These are phyloP conservation scores for Eupithecia vulgata DNA, from an alignment of 2,888 invertebrate genomes.

Conservation along the genomic window DNA sequence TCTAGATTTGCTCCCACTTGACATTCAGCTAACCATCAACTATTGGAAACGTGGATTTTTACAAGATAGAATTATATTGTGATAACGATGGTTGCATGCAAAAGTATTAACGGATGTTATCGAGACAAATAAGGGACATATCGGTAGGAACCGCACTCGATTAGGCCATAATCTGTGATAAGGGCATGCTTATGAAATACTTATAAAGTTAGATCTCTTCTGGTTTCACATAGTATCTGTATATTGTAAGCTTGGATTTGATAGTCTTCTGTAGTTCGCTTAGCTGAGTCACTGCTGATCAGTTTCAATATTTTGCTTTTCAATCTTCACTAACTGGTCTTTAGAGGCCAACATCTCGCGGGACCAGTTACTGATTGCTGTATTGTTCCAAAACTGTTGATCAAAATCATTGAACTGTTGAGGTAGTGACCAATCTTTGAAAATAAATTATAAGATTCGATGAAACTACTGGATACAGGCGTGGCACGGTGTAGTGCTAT, in stretches of 20 bases:
- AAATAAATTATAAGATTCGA: conserved; percentile 45
- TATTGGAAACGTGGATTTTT: conserved; percentile 34
- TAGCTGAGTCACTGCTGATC: conserved; percentile 62
- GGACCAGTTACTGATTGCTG: conserved; percentile 26
- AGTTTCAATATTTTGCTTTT: conserved; percentile 15
- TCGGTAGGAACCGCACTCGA: conserved; percentile 72
- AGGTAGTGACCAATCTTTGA: conserved; percentile 74
- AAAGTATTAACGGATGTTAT: conserved; percentile 43
- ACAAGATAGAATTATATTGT: conserved; percentile 38
- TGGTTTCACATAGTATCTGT: conserved; percentile 60
- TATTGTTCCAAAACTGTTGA: not conserved
- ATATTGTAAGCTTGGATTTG: conserved; percentile 74
- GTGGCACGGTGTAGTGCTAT: conserved; percentile 58
- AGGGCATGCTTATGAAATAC: conserved; percentile 78
- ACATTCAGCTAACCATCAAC: conserved; percentile 35
- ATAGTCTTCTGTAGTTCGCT: conserved; percentile 80
- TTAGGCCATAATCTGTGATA: conserved; percentile 81
- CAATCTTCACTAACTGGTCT: conserved; percentile 9
- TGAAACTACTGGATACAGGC: conserved; percentile 37
- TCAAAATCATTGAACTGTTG: conserved; percentile 52
- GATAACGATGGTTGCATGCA: conserved; percentile 44
- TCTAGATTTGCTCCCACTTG: conserved; percentile 44
- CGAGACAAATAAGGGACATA: conserved; percentile 67
- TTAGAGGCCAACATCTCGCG: not conserved
- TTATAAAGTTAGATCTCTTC: conserved; percentile 63